Evolutionary conservation across 2,113 vertebrate species (phyloP), one percentile per base, ranked within the genome.

Genomic region (Caretta caretta): DNA sequence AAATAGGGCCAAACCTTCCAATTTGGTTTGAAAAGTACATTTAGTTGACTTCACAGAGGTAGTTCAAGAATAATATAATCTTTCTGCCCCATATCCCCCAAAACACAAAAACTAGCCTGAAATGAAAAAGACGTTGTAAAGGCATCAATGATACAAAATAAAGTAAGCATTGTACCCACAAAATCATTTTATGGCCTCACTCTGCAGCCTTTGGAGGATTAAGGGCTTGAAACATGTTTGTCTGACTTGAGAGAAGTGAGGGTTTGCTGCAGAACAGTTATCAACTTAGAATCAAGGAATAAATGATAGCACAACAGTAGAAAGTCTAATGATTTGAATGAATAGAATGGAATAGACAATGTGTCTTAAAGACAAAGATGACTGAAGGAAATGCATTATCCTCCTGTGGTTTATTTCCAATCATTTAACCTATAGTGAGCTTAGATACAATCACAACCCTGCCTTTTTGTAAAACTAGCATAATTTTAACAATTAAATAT

Each of bases 21-120:
- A 97, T 94, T 97, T 96, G 92, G 93, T 96, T 96, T 97, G 93
- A 94, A 96, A 97, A 95, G 94, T 96, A 90, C 92, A 97, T 97
- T 96, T 90, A 89, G 90, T 89, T 97, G 96, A 96, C 95, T 95
- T 95, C 96, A 97, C 95, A 97, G 96, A 93, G 93, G 90, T 97
- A 97, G 96, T 96, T 97, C 96, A 97, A 95, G 96, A 95, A 96
- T 97, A 97, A 97, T 95, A 94, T 96, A 97, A 97, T 97, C 97
- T 97, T 93, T 97, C 95, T 94, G 94, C 95, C 96, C 96, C 96
- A 97, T 96, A 95, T 96, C 90, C 95, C 85, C 90, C 72, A 81
- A 94, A 92, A 96, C 96, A 97, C 94, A 96, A 97, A 97, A 96
- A 96, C 97, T 96, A 31, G 94, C 89, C 93, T 97, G 95, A 95